Conservation (phyloP, 2,888 invertebrate species). For the Pyrochroa serraticornis region DNA sequence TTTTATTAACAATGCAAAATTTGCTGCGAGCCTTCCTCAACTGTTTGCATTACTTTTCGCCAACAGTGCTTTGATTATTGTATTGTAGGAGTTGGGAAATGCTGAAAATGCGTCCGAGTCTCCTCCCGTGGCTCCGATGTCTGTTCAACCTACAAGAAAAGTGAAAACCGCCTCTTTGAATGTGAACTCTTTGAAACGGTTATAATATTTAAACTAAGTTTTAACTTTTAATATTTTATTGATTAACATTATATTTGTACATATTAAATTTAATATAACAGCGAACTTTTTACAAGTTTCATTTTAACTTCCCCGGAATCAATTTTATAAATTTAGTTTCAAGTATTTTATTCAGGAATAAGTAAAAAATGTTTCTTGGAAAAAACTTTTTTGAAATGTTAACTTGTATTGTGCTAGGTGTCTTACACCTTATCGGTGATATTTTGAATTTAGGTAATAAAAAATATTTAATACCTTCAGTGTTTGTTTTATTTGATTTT, state of each 20-base stretch:
- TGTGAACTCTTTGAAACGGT: slow-evolving; percentile 67
- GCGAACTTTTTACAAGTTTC: slow-evolving; percentile 35
- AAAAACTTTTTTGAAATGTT: slow-evolving; percentile 7
- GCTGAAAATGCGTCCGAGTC: slow-evolving; percentile 60
- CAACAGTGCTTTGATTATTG: slow-evolving; percentile 13
- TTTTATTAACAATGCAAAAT: slow-evolving; percentile 19
- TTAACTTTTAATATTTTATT: slow-evolving; percentile 49
- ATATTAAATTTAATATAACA: slow-evolving; percentile 42
- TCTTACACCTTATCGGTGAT: slow-evolving; percentile 33
- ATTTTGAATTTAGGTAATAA: slow-evolving; percentile 36
- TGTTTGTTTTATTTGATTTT: not conserved
- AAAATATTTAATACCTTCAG: slow-evolving; percentile 1
- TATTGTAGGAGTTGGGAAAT: slow-evolving; percentile 75
- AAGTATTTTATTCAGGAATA: slow-evolving; percentile 35
- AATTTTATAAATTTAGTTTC: slow-evolving; percentile 17
- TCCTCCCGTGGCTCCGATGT: slow-evolving; percentile 75
- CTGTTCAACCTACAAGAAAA: slow-evolving; percentile 85
- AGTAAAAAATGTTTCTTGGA: slow-evolving; percentile 4
- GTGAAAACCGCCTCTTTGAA: slow-evolving; percentile 70
- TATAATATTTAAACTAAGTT: slow-evolving; percentile 36
- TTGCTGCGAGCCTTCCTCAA: not conserved
- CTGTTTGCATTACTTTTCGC: not conserved
- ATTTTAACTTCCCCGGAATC: slow-evolving; percentile 24
- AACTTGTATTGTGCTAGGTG: slow-evolving; percentile 1
- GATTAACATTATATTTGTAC: slow-evolving; percentile 50